These are phyloP conservation scores for Lasioglossum zephyrum DNA, from an alignment of 2,888 invertebrate species.

Conservation along the genomic window DNA sequence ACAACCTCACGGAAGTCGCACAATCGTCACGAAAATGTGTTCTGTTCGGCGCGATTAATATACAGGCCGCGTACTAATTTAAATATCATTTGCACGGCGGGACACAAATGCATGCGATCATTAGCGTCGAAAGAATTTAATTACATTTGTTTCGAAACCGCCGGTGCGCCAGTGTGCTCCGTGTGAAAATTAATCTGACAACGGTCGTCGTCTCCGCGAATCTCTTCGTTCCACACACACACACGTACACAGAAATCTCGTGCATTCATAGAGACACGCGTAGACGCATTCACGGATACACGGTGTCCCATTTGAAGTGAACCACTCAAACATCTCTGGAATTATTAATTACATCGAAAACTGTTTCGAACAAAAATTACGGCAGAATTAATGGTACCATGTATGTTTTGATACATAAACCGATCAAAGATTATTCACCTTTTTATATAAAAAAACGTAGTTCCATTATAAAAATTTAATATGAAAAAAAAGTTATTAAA, in stretches of 20 bases:
- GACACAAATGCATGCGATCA: conserved; percentile 64
- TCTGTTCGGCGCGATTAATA: conserved; percentile 63
- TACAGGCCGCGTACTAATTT: conserved; percentile 67
- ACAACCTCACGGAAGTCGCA: conserved; percentile 47
- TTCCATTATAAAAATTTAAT: neutral
- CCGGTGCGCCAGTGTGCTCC: neutral
- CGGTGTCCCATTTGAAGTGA: neutral
- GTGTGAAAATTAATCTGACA: conserved; percentile 55
- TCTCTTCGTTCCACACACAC: conserved; percentile 2
- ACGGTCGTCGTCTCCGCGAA: conserved; percentile 28
- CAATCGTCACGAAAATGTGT: conserved; percentile 56
- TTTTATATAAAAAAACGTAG: neutral
- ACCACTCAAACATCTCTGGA: neutral
- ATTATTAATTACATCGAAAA: neutral
- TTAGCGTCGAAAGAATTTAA: conserved; percentile 71
- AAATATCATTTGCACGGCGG: conserved; percentile 68
- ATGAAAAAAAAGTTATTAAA: neutral
- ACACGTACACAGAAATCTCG: neutral
- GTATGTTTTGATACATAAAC: neutral
- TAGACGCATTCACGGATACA: neutral
- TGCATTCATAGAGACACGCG: neutral
- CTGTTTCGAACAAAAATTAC: neutral
- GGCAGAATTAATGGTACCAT: neutral
- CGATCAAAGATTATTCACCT: neutral
- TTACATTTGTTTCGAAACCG: conserved; percentile 63